Base-by-base conservation (phyloP, 2,888 invertebrate species). In the Piscicola geometra region DNA sequence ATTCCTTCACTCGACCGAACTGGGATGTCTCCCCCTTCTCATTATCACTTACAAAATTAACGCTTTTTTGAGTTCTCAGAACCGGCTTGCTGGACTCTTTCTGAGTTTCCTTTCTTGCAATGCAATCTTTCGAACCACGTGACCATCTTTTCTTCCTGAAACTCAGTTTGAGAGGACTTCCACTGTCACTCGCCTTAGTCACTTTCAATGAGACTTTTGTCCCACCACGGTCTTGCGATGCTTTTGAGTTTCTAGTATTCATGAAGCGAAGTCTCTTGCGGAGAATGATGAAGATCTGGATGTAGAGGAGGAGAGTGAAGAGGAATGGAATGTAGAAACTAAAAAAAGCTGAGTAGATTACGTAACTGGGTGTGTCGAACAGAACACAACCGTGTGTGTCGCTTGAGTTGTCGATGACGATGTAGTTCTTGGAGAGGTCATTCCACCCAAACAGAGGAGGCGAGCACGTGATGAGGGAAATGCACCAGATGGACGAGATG, bases 271-370 rank as follows among this genome's bases (percentile, higher is more conserved):
- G 81, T 41, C 84, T 81, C 76, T 81, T 81, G 74, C 82, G 75
- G 30, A 86, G 79, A 28, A 84, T 84, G 25, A 80, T 79, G 79
- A 85, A 86, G 70, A 86, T 85, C 69, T 83, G 81, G 3, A 84
- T 81, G 78, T 86, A 86, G 36, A 86, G 80, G 76, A 84, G 82
- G 3, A 83, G 79, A 81, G 85, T 85, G 50, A 85, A 79, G 71
- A 82, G 79, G 56, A 83, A 82, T 18, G 86, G 86, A 33, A 85
- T 81, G 75, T 84, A 82, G 79, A 86, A 86, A 0, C 85, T 85
- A 5, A 85, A 84, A 76, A 83, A 81, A 1, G 85, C 84, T 1
- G 85, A 85, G 79, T 86, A 85, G 2, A 85, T 79, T 9, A 86
- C 86, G 75, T 85, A 86, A 72, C 83, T 82, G 52, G 82, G 80